Base-by-base conservation (phyloP, 2,797 vertebrate genomes). In the Buphagus erythrorhynchus region DNA sequence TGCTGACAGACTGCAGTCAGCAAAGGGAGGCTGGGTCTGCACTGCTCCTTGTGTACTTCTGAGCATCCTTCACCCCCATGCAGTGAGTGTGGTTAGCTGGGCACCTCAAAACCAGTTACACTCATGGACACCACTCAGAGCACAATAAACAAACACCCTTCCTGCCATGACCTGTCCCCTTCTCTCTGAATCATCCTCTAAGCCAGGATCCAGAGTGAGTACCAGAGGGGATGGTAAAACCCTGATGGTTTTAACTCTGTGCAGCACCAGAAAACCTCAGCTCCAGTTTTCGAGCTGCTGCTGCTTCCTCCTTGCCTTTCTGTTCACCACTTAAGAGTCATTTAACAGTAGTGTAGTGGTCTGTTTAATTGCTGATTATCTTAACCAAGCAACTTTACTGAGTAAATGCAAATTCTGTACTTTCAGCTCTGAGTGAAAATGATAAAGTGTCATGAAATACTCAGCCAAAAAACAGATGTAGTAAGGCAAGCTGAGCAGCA, bases 401-500 rank as follows among this genome's bases (percentile, higher is more conserved):
- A 75, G 59, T 48, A 71, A 91, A 71, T 87, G 88, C 63, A 49
- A 63, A 33, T 67, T 66, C 49, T 1, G 3, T 55, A 65, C 83
- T 92, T 77, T 54, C 73, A 85, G 63, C 3, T 2, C 57, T 76
- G 85, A 79, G 17, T 54, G 72, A 85, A 93, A 95, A 93, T 45
- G 16, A 81, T 75, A 45, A 81, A 91, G 78, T 59, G 11, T 79
- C 87, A 46, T 67, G 83, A 95, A 95, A 94, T 84, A 92, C 45
- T 95, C 94, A 82, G 58, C 86, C 61, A 63, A 83, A 91, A 81
- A 83, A 52, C 89, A 89, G 55, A 92, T 73, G 78, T 61, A 93
- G 82, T 95, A 92, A 93, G 77, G 72, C 90, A 95, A 91, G 81
- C 62, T 88, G 94, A 88, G 71, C 86, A 84, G 51, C 38, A 68